Evolutionary conservation across 2,113 vertebrate species (phyloP).

Genomic region (Ailurus styani): DNA sequence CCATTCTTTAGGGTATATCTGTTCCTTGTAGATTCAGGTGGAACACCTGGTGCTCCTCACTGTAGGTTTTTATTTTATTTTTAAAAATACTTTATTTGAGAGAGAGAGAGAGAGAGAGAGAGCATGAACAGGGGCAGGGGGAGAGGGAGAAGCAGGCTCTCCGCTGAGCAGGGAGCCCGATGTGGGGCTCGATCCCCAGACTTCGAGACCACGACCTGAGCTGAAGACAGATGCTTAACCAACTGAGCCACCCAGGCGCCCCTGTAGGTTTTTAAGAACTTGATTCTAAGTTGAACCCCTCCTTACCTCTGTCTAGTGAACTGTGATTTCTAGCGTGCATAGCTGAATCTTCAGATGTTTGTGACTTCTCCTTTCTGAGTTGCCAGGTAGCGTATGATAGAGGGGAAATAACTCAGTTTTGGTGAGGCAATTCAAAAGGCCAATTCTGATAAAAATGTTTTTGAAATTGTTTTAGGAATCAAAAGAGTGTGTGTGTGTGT

Average conservation of each 20-base stretch:
- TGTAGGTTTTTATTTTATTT: slow-evolving; percentile 43
- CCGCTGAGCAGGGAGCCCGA: background rate
- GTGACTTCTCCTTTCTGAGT: background rate
- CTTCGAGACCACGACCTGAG: background rate
- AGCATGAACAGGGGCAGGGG: background rate
- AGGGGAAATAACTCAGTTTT: background rate
- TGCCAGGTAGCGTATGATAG: background rate
- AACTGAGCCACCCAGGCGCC: background rate
- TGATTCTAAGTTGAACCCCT: slow-evolving; percentile 39
- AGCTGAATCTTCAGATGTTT: slow-evolving; percentile 40
- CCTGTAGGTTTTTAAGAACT: slow-evolving; percentile 48
- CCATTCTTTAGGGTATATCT: slow-evolving; percentile 60
- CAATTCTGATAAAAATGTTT: background rate
- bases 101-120: background rate
- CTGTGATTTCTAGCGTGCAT: slow-evolving; percentile 41
- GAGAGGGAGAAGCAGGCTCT: background rate
- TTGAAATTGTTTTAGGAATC: background rate
- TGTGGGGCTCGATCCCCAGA: background rate
- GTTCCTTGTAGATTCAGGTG: slow-evolving; percentile 68
- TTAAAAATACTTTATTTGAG: background rate
- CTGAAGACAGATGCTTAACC: background rate
- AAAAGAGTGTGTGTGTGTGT: background rate
- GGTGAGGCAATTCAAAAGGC: background rate
- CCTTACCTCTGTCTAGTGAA: slow-evolving; percentile 16
- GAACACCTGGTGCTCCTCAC: background rate